Percentiles rank a stretch among this genome's conserved stretches.
These are phyloP conservation scores for Champsocephalus gunnari DNA, from an alignment of 2,797 vertebrate genomes.

Conservation along the genomic window DNA sequence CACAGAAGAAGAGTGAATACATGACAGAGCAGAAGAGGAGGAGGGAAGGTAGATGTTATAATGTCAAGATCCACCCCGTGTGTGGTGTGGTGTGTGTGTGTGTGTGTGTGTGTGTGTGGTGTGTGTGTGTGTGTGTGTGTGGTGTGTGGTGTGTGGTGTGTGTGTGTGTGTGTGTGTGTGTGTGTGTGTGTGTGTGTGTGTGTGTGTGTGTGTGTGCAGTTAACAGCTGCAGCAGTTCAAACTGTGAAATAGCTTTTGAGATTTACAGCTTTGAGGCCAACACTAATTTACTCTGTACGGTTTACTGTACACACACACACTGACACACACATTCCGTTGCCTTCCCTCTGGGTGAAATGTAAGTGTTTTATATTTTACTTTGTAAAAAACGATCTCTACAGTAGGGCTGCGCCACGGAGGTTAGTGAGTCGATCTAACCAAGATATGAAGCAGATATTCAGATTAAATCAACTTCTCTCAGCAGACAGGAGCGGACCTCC, in stretches of 20 bases:
- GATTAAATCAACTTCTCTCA: neutral
- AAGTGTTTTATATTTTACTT: too few species aligned
- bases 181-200: neutral
- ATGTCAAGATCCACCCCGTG: neutral
- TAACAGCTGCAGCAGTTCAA: slow-evolving; percentile 33
- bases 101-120: slow-evolving; percentile 7
- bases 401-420: too few species aligned
- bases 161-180: slow-evolving; percentile 23
- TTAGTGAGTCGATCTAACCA: too few species aligned
- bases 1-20: slow-evolving; percentile 1
- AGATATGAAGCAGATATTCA: neutral
- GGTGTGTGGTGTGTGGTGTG: slow-evolving; percentile 4
- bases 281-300: neutral
- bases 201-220: neutral
- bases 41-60: neutral
- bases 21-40: neutral
- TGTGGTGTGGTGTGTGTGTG: slow-evolving; percentile 1
- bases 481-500: neutral
- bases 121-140: neutral
- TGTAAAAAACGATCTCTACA: too few species aligned
- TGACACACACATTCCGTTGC: neutral
- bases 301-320: neutral
- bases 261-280: slow-evolving; percentile 32
- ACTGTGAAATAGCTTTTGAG: slow-evolving; percentile 22
- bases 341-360: too few species aligned